These are phyloP conservation scores for Enteromius radiatus DNA, from an alignment of 2,797 vertebrate genomes.

Conservation along the genomic window DNA sequence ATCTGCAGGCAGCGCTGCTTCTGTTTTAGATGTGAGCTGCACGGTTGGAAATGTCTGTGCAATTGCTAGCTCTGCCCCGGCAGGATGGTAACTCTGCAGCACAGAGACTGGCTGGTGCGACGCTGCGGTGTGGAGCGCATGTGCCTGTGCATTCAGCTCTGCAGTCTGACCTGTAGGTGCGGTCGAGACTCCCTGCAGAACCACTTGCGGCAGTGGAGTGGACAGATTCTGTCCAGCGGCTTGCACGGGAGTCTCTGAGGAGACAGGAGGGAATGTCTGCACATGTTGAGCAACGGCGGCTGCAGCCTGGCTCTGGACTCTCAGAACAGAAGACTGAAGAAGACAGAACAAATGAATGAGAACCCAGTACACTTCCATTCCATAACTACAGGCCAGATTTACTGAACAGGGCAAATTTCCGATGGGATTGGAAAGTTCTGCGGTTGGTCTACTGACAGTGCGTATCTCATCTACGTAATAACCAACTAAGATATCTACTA, in stretches of 20 bases:
- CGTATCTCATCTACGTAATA: neutral
- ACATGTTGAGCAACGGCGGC: constrained; percentile 64
- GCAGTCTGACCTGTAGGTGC: constrained; percentile 15
- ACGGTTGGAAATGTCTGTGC: constrained; percentile 45
- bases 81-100: constrained; percentile 60
- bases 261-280: constrained; percentile 61
- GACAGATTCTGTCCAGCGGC: constrained; percentile 53
- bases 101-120: neutral
- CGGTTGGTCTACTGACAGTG: neutral
- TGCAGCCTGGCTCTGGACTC: constrained; percentile 66
- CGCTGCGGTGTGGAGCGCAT: constrained; percentile 5
- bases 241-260: constrained; percentile 59
- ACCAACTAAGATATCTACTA: neutral
- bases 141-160: neutral
- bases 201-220: constrained; percentile 67
- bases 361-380: constrained; percentile 12
- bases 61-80: neutral
- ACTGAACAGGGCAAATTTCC: neutral
- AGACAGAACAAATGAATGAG: constrained; percentile 50
- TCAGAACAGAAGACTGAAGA: constrained; percentile 65
- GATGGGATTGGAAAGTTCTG: neutral
- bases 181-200: constrained; percentile 42
- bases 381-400: neutral
- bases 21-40: constrained; percentile 56
- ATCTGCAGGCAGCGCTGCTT: constrained; percentile 23